phyloP scores from a whole-genome alignment of 2,113 vertebrate genomes.

The Scomber colias region DNA sequence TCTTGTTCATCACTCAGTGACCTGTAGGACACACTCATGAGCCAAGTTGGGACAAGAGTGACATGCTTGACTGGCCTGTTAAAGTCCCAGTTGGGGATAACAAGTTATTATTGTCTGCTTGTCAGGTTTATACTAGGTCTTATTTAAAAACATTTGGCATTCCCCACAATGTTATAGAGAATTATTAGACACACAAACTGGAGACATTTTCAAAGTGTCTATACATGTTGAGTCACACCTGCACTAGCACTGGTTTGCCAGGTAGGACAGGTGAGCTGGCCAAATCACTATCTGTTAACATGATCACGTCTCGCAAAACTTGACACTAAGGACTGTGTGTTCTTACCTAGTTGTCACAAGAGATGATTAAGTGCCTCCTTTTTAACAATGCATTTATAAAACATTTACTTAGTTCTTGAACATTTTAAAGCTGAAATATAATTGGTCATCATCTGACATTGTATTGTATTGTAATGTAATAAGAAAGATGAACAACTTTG shows the following conservation, averaged over 20 bases:
- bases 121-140: background rate
- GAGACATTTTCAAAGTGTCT: background rate
- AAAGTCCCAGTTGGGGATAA: background rate
- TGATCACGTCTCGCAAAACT: too few relatives aligned
- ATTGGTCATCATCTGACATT: too few relatives aligned
- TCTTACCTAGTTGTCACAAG: too few relatives aligned
- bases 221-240: constrained; percentile 4
- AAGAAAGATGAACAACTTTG: too few relatives aligned
- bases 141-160: background rate
- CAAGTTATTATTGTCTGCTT: background rate
- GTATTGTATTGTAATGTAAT: too few relatives aligned
- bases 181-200: background rate
- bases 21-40: background rate
- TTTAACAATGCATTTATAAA: too few relatives aligned
- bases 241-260: background rate
- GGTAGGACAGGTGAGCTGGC: background rate
- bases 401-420: too few relatives aligned
- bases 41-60: constrained; percentile 26
- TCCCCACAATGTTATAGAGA: too few relatives aligned
- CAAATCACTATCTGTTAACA: background rate
- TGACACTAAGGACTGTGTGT: too few relatives aligned
- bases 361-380: too few relatives aligned
- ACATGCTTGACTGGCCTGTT: background rate
- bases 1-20: constrained; percentile 10
- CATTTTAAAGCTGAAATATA: too few relatives aligned